Base-by-base conservation (phyloP, 2,888 invertebrate species). In the Volucella inanis region DNA sequence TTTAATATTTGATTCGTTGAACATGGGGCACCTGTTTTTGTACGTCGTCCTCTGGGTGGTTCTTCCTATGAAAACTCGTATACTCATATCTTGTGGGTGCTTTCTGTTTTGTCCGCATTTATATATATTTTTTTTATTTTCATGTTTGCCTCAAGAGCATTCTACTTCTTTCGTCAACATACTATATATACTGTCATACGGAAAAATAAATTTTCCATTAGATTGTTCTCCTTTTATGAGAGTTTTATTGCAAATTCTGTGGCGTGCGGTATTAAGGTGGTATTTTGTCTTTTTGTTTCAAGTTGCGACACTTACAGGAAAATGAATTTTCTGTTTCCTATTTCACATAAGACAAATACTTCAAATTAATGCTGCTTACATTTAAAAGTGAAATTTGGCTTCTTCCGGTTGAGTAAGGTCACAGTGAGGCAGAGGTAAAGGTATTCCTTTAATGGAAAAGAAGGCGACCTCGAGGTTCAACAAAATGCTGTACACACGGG, bases 1-100 rank as follows among this genome's bases (percentile, higher is more conserved):
- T 83, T 83, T 83, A 83, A 83, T 83, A 83, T 83, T 83, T 83
- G 74, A 83, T 83, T 83, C 67, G 61, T 47, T 74, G 57, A 68
- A 83, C 79, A 79, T 78, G 78, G 47, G 64, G 43, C 78, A 83
- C 83, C 83, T 79, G 74, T 74, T 78, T 83, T 78, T 83, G 67
- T 59, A 74, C 52, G 50, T 43, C 68, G 45, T 68, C 12, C 62
- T 62, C 52, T 31, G 31, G 31, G 6, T 31, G 49, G 22, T 57
- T 57, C 41, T 55, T 72, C 55, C 49, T 71, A 22, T 39, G 41
- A 38, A 49, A 59, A 43, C 62, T 75, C 49, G 49, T 47, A 70
- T 55, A 41, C 70, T 41, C 57, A 52, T 52, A 47, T 39, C 70
- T 38, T n/a, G n/a, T 39, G 43, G 62, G 68, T 18, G 39, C 22